phyloP scores from a whole-genome alignment of 2,113 vertebrate genomes.

The Hippocampus comes region DNA sequence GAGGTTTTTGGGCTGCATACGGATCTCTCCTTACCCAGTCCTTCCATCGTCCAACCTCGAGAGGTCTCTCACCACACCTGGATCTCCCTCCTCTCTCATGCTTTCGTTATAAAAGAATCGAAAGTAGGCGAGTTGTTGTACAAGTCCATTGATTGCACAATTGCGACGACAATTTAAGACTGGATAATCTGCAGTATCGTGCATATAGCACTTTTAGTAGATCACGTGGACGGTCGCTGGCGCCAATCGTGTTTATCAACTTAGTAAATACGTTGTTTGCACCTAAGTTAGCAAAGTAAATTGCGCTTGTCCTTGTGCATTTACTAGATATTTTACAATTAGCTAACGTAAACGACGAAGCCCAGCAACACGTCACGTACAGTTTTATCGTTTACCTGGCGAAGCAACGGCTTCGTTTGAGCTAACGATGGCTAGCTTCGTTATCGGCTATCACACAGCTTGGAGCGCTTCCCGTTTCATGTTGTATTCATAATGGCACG shows the following conservation, averaged over 20 bases:
- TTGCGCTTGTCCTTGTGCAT: not conserved
- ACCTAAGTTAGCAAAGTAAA: not conserved
- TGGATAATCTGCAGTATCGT: not conserved
- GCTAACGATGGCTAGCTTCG: slow-evolving; percentile 27
- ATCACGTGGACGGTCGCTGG: not conserved
- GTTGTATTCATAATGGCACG: not conserved
- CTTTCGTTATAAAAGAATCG: slow-evolving; percentile 66
- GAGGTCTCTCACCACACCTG: slow-evolving; percentile 80
- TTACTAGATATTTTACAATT: not conserved
- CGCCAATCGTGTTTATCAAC: not conserved
- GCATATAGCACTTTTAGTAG: not conserved
- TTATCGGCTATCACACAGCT: not conserved
- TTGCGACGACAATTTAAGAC: not conserved
- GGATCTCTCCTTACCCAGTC: slow-evolving; percentile 77
- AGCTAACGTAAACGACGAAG: not conserved
- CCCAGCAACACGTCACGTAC: not conserved
- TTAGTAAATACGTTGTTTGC: not conserved
- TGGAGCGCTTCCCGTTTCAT: not conserved
- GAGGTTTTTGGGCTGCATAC: slow-evolving; percentile 72
- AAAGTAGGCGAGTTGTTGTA: slow-evolving; percentile 7
- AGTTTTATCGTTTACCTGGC: not conserved
- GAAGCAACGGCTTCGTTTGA: not conserved
- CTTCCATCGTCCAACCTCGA: slow-evolving; percentile 86
- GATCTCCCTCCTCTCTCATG: slow-evolving; percentile 81
- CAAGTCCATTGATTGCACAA: not conserved